Evolutionary conservation across 1,140 invertebrate genomes (phyloP).

Genomic region (Rhagoletis zephyria): DNA sequence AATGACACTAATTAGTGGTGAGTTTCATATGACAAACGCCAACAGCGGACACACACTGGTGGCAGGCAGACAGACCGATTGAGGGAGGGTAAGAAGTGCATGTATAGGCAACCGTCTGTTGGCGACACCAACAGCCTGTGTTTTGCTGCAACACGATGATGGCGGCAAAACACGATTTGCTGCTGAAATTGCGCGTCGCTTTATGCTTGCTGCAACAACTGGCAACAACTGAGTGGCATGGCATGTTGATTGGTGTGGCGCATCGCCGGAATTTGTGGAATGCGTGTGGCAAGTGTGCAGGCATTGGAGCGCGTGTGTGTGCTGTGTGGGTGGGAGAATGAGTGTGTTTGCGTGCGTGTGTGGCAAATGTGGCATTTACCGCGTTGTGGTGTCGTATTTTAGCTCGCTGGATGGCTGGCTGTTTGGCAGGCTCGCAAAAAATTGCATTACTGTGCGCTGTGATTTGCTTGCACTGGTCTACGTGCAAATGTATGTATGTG

Average conservation of each 20-base stretch:
- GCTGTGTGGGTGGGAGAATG: neutral
- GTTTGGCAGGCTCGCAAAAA: neutral
- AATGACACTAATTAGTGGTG: constrained; percentile 72
- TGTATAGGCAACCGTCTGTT: constrained; percentile 10
- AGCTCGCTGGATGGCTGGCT: neutral
- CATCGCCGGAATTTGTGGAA: constrained; percentile 45
- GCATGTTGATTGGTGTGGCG: constrained; percentile 46
- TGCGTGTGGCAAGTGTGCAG: constrained; percentile 13
- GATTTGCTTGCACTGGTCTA: neutral
- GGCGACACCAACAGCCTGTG: constrained; percentile 6
- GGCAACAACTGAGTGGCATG: constrained; percentile 2
- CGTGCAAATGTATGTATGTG: too few relatives aligned
- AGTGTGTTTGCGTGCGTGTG: neutral
- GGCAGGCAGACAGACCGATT: neutral
- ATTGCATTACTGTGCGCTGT: neutral
- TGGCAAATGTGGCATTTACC: constrained; percentile 51
- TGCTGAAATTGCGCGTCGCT: constrained; percentile 20
- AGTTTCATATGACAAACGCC: constrained; percentile 68
- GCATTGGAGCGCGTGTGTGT: neutral
- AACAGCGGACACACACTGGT: constrained; percentile 1
- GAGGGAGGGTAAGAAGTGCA: neutral
- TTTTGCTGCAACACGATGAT: neutral
- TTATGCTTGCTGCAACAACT: constrained; percentile 20
- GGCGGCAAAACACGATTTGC: constrained; percentile 44
- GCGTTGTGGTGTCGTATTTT: constrained; percentile 51